phyloP scores from a whole-genome alignment of 2,888 invertebrate genomes.

The Cosmia pyralina region DNA sequence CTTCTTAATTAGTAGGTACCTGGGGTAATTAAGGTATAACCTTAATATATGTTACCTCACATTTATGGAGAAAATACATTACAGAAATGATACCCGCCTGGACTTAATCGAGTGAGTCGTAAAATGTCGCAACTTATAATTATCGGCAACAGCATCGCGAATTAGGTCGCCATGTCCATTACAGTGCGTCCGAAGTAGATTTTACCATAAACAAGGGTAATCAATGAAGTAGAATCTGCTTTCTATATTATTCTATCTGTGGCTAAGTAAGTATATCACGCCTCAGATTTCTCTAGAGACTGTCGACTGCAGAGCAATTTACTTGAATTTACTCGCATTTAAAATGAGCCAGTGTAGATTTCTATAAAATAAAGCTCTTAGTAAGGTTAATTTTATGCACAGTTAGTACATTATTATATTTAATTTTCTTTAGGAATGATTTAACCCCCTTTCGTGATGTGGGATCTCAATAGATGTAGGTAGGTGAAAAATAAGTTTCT shows the following conservation, averaged over 20 bases:
- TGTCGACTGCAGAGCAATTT: slow-evolving; percentile 48
- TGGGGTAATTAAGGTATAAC: background rate
- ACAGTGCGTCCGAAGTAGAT: background rate
- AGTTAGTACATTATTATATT: slow-evolving; percentile 1
- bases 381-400: slow-evolving; percentile 28
- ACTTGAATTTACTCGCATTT: slow-evolving; percentile 49
- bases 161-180: slow-evolving; percentile 13
- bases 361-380: slow-evolving; percentile 42
- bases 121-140: slow-evolving; percentile 12
- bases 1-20: background rate
- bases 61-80: slow-evolving; percentile 1
- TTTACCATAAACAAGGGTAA: slow-evolving; percentile 10
- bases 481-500: background rate
- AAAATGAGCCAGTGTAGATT: slow-evolving; percentile 48
- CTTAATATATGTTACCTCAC: background rate
- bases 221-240: slow-evolving; percentile 13
- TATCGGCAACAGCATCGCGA: slow-evolving; percentile 5
- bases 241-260: slow-evolving; percentile 19
- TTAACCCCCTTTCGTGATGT: background rate
- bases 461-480: background rate
- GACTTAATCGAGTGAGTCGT: slow-evolving; percentile 3
- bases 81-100: background rate
- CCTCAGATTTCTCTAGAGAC: slow-evolving; percentile 42
- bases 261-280: background rate
- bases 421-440: slow-evolving; percentile 1